These are phyloP conservation scores for Augochlora pura DNA, from an alignment of 1,140 invertebrate genomes.

Conservation along the genomic window DNA sequence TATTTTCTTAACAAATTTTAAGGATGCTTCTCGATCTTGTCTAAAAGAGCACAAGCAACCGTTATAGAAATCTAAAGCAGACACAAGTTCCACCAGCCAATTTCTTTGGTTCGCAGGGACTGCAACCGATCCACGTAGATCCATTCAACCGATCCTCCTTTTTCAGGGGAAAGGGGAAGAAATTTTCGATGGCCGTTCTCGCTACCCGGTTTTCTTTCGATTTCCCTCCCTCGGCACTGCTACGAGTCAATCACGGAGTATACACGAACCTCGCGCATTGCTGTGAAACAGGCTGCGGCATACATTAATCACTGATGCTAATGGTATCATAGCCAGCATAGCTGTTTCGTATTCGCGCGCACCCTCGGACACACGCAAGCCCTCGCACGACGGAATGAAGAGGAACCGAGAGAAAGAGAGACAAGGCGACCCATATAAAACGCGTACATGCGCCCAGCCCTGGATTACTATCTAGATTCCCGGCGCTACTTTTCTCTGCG, in stretches of 20 bases:
- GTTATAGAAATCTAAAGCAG: too few species aligned
- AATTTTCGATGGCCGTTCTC: conserved; percentile 15
- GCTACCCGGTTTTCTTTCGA: conserved; percentile 21
- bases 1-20: too few species aligned
- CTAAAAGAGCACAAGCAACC: too few species aligned
- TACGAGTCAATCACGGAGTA: conserved; percentile 75
- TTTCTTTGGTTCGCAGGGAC: too few species aligned
- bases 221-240: conserved; percentile 17
- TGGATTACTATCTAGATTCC: background rate
- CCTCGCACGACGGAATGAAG: background rate
- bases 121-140: too few species aligned
- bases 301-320: conserved; percentile 80
- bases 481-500: conserved; percentile 50
- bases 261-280: conserved; percentile 70
- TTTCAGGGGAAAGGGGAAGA: conserved; percentile 63
- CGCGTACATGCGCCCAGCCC: conserved; percentile 22
- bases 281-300: conserved; percentile 75
- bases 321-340: conserved; percentile 78
- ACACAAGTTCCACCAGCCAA: too few species aligned
- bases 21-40: too few species aligned
- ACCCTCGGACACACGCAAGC: conserved; percentile 14
- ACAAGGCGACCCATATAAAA: conserved; percentile 41
- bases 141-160: too few species aligned
- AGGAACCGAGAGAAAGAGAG: conserved; percentile 25
- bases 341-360: conserved; percentile 63